These are phyloP conservation scores for Tricholauxania praeusta DNA, from an alignment of 2,888 invertebrate species.

Conservation along the genomic window DNA sequence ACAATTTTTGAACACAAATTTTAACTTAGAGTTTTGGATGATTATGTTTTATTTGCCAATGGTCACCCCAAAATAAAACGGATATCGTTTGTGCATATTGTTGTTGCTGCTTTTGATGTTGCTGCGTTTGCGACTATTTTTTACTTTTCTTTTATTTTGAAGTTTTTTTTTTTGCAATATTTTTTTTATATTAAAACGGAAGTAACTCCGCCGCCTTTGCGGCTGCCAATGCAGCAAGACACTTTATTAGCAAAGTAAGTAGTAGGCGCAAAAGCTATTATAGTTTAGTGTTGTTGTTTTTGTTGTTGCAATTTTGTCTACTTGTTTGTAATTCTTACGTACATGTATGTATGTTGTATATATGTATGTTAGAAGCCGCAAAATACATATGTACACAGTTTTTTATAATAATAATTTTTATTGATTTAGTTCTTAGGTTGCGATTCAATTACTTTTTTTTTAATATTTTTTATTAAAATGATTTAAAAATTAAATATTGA, in stretches of 20 bases:
- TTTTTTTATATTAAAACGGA: constrained; percentile 48
- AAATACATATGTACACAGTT: constrained; percentile 34
- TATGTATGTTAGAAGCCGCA: too few relatives aligned
- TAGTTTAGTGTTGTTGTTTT: background rate
- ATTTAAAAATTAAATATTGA: too few relatives aligned
- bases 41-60: too few relatives aligned
- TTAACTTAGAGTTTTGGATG: too few relatives aligned
- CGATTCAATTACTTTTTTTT: constrained; percentile 26
- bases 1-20: too few relatives aligned
- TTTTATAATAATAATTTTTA: constrained; percentile 19
- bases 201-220: constrained; percentile 54
- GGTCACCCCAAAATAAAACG: constrained; percentile 12
- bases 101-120: constrained; percentile 9
- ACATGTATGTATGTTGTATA: constrained; percentile 28
- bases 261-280: background rate
- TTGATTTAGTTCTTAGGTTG: constrained; percentile 9
- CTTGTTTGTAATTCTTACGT: constrained; percentile 40
- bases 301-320: background rate
- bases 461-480: constrained; percentile 31
- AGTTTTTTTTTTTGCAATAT: constrained; percentile 3
- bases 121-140: background rate
- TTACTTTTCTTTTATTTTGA: background rate
- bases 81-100: constrained; percentile 30
- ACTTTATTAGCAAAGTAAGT: constrained; percentile 22
- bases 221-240: constrained; percentile 49